Evolutionary conservation across 2,797 vertebrate genomes (phyloP).

Genomic region (Tamandua tetradactyla): DNA sequence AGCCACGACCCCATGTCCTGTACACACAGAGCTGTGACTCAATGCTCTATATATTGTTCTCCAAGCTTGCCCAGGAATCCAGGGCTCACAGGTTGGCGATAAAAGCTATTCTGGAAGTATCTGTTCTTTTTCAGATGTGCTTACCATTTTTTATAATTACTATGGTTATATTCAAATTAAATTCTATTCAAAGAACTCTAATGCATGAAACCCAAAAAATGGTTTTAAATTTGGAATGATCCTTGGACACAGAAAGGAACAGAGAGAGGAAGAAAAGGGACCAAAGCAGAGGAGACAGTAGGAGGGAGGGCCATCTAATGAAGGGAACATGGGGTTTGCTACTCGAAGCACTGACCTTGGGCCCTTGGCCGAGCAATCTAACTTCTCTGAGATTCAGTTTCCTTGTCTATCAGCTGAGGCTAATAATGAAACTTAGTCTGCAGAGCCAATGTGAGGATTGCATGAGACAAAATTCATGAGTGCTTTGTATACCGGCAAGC

Average conservation of each 20-base stretch:
- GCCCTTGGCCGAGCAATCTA: too few species aligned
- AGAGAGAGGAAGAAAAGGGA: constrained; percentile 57
- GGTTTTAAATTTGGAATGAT: neutral
- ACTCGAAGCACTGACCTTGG: neutral
- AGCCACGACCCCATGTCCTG: too few species aligned
- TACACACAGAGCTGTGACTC: too few species aligned
- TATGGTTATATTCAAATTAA: neutral
- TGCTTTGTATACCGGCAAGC: too few species aligned
- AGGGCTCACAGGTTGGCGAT: neutral
- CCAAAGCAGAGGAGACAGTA: too few species aligned
- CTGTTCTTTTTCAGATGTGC: too few species aligned
- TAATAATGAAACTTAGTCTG: neutral
- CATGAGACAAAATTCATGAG: neutral
- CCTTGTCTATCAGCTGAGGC: neutral
- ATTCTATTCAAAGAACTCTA: neutral
- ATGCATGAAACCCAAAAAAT: neutral
- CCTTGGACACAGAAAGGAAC: neutral
- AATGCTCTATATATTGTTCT: rapidly evolving
- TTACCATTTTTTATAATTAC: neutral
- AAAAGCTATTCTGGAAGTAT: neutral
- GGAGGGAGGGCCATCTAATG: rapidly evolving
- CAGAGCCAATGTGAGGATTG: neutral
- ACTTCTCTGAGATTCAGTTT: neutral
- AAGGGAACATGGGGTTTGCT: neutral
- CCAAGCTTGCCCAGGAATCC: neutral